Percentiles rank a stretch among this genome's conserved stretches.
phyloP scores from a whole-genome alignment of 2,113 vertebrate genomes.

The Mesembrinibis cayennensis region DNA sequence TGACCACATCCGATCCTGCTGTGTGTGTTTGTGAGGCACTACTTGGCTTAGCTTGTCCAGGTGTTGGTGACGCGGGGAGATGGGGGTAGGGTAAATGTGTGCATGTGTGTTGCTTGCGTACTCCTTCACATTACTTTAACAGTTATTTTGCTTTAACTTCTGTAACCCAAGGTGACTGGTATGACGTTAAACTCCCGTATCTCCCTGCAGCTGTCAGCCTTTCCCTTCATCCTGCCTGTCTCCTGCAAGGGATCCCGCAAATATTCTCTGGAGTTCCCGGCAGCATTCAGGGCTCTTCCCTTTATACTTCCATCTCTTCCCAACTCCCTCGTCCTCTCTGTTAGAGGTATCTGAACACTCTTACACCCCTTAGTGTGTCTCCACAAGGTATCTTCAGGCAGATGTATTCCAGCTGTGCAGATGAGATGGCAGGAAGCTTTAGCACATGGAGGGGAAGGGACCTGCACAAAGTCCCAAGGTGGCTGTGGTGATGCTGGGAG shows the following conservation, averaged over 20 bases:
- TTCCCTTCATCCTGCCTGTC: neutral
- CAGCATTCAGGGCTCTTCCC: neutral
- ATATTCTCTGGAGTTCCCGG: neutral
- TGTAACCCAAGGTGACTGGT: neutral
- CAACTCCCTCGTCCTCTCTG: neutral
- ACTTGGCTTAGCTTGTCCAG: neutral
- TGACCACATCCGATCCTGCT: conserved; percentile 79
- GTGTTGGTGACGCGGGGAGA: conserved; percentile 44
- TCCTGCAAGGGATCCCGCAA: neutral
- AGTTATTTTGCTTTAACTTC: neutral
- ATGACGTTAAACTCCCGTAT: neutral
- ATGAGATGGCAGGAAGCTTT: neutral
- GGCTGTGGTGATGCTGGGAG: neutral
- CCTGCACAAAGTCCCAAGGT: neutral
- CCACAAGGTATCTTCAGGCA: neutral
- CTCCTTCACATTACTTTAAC: neutral
- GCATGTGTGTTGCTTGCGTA: neutral
- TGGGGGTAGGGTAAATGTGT: neutral
- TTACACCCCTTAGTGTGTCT: neutral
- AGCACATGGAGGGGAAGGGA: neutral
- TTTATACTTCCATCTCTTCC: neutral
- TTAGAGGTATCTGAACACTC: neutral
- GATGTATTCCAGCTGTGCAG: neutral
- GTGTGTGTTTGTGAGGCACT: neutral
- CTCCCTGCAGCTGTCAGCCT: neutral